These are phyloP conservation scores for Polymixis lichenea DNA, from an alignment of 2,888 invertebrate genomes.

Conservation along the genomic window DNA sequence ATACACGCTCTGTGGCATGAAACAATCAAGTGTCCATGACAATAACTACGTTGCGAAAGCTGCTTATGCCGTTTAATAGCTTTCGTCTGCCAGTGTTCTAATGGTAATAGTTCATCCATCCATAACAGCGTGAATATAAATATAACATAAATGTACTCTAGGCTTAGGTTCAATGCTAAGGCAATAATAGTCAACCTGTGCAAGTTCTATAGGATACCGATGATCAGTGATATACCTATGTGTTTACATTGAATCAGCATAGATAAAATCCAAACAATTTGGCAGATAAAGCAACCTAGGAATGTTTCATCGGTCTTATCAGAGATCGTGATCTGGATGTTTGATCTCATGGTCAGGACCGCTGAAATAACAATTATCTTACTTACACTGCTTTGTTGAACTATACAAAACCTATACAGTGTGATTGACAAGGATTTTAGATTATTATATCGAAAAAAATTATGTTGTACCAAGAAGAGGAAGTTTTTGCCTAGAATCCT, in stretches of 20 bases:
- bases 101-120: slow-evolving; percentile 4
- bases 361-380: neutral
- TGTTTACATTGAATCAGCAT: neutral
- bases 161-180: neutral
- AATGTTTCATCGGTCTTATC: neutral
- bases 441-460: neutral
- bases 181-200: neutral
- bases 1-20: slow-evolving; percentile 76
- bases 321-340: neutral
- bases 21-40: slow-evolving; percentile 83
- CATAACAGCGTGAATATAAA: neutral
- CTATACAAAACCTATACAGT: neutral
- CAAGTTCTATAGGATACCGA: no score
- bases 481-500: neutral
- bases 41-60: slow-evolving; percentile 61
- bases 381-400: neutral
- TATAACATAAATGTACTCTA: neutral
- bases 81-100: slow-evolving; percentile 9
- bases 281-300: neutral
- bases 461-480: neutral
- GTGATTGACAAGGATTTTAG: neutral
- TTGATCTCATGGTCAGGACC: neutral
- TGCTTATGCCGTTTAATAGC: slow-evolving; percentile 37
- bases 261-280: neutral
- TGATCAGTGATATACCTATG: no score